Evolutionary conservation across 2,888 invertebrate species (phyloP).

Genomic region (Cepaea hortensis): DNA sequence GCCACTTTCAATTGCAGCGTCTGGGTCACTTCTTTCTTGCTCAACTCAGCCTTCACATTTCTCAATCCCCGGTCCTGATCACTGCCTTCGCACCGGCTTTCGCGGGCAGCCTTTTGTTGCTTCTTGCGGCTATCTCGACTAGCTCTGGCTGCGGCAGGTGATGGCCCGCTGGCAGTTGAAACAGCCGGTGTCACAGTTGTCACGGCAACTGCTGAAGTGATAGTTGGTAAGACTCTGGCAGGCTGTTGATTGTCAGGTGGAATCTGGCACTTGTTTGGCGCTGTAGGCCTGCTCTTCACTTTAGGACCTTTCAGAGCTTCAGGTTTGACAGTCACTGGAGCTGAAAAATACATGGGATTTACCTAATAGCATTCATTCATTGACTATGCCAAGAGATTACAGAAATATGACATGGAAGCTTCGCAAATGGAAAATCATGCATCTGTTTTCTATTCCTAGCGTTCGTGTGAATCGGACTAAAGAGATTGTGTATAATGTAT

Average conservation of each 20-base stretch:
- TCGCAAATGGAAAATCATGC: not conserved
- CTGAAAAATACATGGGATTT: not conserved
- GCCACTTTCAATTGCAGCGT: conserved; percentile 1
- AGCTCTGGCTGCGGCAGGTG: conserved; percentile 21
- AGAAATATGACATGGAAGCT: no score
- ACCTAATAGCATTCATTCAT: no score
- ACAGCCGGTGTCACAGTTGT: not conserved
- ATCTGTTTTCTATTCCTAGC: not conserved
- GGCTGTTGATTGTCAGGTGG: conserved; percentile 21
- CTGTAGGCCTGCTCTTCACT: conserved; percentile 9
- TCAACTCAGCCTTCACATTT: conserved; percentile 36
- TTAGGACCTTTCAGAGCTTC: conserved; percentile 11
- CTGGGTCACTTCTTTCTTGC: conserved; percentile 26
- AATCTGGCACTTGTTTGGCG: conserved; percentile 20
- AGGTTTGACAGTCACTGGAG: not conserved
- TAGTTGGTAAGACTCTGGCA: conserved; percentile 26
- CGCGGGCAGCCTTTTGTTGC: conserved; percentile 39
- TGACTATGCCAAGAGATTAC: no score
- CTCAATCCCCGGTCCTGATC: conserved; percentile 38
- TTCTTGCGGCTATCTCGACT: conserved; percentile 42
- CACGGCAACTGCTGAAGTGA: conserved; percentile 32
- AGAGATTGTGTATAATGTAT: no score
- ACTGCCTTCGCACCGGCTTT: conserved; percentile 37
- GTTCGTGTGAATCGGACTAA: no score
- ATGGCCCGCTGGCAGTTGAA: not conserved